Evolutionary conservation across 2,113 vertebrate genomes (phyloP).

Genomic region (Hippocampus mohnikei): DNA sequence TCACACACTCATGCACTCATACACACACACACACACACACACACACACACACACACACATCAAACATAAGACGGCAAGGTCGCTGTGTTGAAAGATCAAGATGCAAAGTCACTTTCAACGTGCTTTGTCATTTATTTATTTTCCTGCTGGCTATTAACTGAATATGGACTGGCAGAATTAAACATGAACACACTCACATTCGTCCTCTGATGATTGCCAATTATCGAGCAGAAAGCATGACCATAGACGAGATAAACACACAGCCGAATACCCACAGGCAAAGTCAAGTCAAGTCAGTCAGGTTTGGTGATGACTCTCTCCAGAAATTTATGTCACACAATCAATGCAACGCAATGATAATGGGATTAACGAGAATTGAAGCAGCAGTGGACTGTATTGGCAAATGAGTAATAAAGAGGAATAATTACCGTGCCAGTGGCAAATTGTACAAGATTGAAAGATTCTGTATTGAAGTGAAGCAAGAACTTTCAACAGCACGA

Average conservation of each 20-base stretch:
- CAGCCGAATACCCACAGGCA: neutral
- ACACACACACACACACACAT: neutral
- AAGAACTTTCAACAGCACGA: neutral
- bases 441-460: neutral
- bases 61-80: conserved; percentile 43
- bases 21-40: conserved; percentile 1
- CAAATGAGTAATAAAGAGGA: neutral
- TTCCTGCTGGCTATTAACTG: conserved; percentile 8
- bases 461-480: neutral
- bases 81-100: conserved; percentile 39
- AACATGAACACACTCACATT: neutral
- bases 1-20: neutral
- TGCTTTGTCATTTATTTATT: conserved; percentile 13
- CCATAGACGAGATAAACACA: neutral
- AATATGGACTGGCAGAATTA: conserved; percentile 11
- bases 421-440: neutral
- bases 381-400: neutral
- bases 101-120: conserved; percentile 39
- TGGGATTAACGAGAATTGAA: neutral
- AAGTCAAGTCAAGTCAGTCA: conserved; percentile 7
- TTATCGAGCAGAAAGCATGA: neutral
- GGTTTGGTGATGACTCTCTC: conserved; percentile 13
- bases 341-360: conserved; percentile 15
- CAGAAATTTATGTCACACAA: conserved; percentile 10
- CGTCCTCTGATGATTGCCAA: conserved; percentile 3